phyloP scores from a whole-genome alignment of 2,888 invertebrate genomes.

The Gastracanthus pulcherrimus region DNA sequence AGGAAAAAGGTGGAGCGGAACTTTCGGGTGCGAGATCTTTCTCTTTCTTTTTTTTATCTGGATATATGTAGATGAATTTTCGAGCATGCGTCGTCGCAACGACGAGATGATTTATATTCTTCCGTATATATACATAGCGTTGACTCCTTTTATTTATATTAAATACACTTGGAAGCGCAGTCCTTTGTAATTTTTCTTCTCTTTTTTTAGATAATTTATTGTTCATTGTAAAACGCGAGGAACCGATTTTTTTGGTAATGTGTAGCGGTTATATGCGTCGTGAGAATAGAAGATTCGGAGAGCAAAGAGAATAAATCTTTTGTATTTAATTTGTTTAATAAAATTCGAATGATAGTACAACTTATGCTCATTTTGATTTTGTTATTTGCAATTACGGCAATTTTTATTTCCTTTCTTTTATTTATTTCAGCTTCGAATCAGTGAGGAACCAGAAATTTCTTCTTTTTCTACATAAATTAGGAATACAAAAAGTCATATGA shows the following conservation, averaged over 20 bases:
- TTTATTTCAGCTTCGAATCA: background rate
- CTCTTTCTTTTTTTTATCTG: conserved; percentile 39
- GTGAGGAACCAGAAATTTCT: too few species aligned
- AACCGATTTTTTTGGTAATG: conserved; percentile 54
- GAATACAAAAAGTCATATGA: too few species aligned
- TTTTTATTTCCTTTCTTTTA: background rate
- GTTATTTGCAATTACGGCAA: background rate
- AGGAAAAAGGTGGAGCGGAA: conserved; percentile 18
- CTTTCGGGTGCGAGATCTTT: conserved; percentile 16
- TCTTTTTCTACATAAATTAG: too few species aligned
- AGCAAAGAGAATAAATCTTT: conserved; percentile 65
- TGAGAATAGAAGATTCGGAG: conserved; percentile 43
- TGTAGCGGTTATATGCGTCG: conserved; percentile 47
- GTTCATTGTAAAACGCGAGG: conserved; percentile 50
- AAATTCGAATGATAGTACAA: conserved; percentile 76
- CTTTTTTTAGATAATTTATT: conserved; percentile 55
- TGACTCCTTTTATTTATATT: conserved; percentile 55
- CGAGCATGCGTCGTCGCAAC: conserved; percentile 22
- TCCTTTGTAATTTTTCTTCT: conserved; percentile 48
- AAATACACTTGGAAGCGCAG: conserved; percentile 47
- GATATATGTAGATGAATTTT: conserved; percentile 32
- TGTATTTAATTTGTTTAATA: conserved; percentile 76
- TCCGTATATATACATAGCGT: conserved; percentile 50
- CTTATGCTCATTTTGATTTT: conserved; percentile 61
- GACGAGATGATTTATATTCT: conserved; percentile 46